These are phyloP conservation scores for Mayetiola destructor DNA, from an alignment of 2,888 invertebrate genomes.

Conservation along the genomic window DNA sequence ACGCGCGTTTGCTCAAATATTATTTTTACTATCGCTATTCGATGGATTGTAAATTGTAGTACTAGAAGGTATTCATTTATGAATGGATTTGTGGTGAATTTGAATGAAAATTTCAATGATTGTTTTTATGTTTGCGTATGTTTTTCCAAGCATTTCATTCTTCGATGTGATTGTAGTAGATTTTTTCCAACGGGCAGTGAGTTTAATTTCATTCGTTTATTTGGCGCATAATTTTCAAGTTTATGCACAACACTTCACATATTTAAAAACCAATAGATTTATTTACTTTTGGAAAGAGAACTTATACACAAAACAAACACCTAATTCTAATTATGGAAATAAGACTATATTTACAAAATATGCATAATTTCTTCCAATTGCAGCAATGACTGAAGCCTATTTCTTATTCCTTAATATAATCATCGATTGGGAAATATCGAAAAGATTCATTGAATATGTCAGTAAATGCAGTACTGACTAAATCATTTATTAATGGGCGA, in stretches of 20 bases:
- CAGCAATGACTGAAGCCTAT: not conserved
- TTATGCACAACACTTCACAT: too few relatives aligned
- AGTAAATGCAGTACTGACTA: slow-evolving; percentile 70
- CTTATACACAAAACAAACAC: not conserved
- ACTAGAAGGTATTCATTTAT: not conserved
- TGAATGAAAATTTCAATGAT: not conserved
- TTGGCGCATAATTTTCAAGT: too few relatives aligned
- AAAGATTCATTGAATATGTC: slow-evolving; percentile 68
- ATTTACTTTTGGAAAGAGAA: too few relatives aligned
- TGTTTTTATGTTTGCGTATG: too few relatives aligned
- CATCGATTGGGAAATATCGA: slow-evolving; percentile 53
- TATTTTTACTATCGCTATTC: slow-evolving; percentile 6
- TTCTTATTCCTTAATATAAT: slow-evolving; percentile 38
- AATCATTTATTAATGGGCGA: slow-evolving; percentile 63
- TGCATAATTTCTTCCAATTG: too few relatives aligned
- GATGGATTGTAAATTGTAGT: not conserved
- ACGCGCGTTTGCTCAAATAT: not conserved
- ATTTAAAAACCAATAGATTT: too few relatives aligned
- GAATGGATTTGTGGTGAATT: slow-evolving; percentile 1
- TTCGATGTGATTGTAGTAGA: not conserved
- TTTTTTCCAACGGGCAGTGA: too few relatives aligned
- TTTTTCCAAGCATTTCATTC: not conserved
- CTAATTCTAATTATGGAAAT: not conserved
- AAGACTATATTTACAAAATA: slow-evolving; percentile 7
- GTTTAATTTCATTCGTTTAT: too few relatives aligned